Evolutionary conservation across 2,797 vertebrate species (phyloP).

Genomic region (Aldrovandia affinis): DNA sequence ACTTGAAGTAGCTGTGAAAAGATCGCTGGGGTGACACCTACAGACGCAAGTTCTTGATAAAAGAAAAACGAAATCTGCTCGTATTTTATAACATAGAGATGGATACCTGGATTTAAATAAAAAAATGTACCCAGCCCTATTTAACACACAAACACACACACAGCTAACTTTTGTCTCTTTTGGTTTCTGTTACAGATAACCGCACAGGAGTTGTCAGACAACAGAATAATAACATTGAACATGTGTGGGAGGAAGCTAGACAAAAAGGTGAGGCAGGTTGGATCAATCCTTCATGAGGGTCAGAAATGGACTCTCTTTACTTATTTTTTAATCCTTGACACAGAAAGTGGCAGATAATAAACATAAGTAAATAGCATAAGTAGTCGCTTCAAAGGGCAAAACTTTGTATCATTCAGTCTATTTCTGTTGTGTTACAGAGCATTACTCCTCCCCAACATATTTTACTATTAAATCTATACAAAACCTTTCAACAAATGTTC

Average conservation of each 20-base stretch:
- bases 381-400: background rate
- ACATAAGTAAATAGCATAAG: background rate
- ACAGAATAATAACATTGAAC: conserved; percentile 94
- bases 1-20: no score
- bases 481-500: background rate
- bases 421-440: background rate
- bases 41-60: no score
- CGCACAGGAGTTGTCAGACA: conserved; percentile 96
- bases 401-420: background rate
- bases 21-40: no score
- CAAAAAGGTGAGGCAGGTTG: conserved; percentile 84
- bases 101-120: no score
- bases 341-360: background rate
- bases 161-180: background rate
- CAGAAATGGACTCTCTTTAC: background rate
- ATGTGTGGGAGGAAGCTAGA: conserved; percentile 95
- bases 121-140: no score
- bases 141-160: background rate
- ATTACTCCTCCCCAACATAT: background rate
- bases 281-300: background rate
- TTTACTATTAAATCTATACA: background rate
- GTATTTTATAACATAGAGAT: no score
- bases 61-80: no score
- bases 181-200: conserved; percentile 79
- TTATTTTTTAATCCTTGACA: background rate